These are phyloP conservation scores for Electrona antarctica DNA, from an alignment of 2,113 vertebrate genomes.

Conservation along the genomic window DNA sequence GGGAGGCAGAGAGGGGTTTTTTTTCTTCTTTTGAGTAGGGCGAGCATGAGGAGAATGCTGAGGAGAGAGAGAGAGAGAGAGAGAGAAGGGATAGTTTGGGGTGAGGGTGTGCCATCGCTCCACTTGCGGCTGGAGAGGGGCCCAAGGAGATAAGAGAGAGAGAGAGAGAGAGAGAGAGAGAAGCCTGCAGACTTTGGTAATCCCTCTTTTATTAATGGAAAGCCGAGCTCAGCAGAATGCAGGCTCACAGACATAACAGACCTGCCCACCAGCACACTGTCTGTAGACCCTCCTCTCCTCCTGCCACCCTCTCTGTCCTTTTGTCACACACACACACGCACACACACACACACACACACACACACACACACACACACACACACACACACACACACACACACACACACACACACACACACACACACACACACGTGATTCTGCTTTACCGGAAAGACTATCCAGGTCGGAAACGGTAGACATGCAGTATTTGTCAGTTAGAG, in stretches of 20 bases:
- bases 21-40: conserved; percentile 48
- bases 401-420: conserved; percentile 11
- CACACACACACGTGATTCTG: conserved; percentile 39
- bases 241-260: conserved; percentile 60
- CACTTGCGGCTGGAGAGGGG: not conserved
- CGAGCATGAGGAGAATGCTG: conserved; percentile 60
- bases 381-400: conserved; percentile 2
- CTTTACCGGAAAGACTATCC: conserved; percentile 18
- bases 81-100: not conserved
- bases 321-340: not conserved
- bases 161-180: conserved; percentile 18
- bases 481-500: conserved; percentile 50
- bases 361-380: conserved; percentile 13
- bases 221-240: conserved; percentile 69
- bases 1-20: not conserved
- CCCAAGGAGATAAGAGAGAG: not conserved
- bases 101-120: too few species aligned
- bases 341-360: not conserved
- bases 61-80: conserved; percentile 10
- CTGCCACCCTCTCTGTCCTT: not conserved
- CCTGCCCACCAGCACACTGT: conserved; percentile 33
- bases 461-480: not conserved
- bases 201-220: conserved; percentile 78
- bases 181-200: conserved; percentile 67
- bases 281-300: conserved; percentile 28